These are phyloP conservation scores for Agelas oroides DNA, from an alignment of 37 sponge, comb jelly and placozoan genomes.

Conservation along the genomic window DNA sequence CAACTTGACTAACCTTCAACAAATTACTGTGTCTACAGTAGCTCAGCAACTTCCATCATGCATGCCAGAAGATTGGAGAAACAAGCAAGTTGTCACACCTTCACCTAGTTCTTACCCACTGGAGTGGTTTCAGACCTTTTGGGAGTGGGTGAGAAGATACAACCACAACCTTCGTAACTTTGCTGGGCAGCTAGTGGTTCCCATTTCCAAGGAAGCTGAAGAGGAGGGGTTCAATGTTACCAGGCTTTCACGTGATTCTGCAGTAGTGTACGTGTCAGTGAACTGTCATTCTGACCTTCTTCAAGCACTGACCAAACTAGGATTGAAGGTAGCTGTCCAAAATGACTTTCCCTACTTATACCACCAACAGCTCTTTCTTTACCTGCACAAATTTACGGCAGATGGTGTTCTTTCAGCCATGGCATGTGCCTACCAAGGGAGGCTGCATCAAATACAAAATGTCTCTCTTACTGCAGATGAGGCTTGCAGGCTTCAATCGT, in stretches of 20 bases:
- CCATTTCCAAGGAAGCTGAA: background rate
- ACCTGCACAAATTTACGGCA: slow-evolving; percentile 16
- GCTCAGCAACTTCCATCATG: background rate
- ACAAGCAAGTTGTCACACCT: slow-evolving; percentile 15
- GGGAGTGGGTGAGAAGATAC: slow-evolving; percentile 45
- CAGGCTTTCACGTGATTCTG: background rate
- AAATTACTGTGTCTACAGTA: background rate
- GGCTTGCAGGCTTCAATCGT: slow-evolving; percentile 8
- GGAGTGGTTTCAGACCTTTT: slow-evolving; percentile 37
- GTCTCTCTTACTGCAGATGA: slow-evolving; percentile 12
- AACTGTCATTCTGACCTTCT: slow-evolving; percentile 1
- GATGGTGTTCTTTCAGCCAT: slow-evolving; percentile 33
- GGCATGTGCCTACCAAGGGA: background rate
- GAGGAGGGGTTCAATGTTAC: slow-evolving; percentile 4
- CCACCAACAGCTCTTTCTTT: background rate
- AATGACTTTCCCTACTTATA: background rate
- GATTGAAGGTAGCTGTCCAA: background rate
- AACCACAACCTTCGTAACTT: slow-evolving; percentile 11
- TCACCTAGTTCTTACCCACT: background rate
- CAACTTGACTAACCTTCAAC: slow-evolving; percentile 22
- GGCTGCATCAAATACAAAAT: background rate
- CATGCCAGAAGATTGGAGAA: slow-evolving; percentile 1
- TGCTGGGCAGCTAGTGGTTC: slow-evolving; percentile 17
- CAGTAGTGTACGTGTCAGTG: background rate
- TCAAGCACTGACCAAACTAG: background rate